Conservation (phyloP, 2,888 invertebrate genomes). For the Spodoptera exigua region DNA sequence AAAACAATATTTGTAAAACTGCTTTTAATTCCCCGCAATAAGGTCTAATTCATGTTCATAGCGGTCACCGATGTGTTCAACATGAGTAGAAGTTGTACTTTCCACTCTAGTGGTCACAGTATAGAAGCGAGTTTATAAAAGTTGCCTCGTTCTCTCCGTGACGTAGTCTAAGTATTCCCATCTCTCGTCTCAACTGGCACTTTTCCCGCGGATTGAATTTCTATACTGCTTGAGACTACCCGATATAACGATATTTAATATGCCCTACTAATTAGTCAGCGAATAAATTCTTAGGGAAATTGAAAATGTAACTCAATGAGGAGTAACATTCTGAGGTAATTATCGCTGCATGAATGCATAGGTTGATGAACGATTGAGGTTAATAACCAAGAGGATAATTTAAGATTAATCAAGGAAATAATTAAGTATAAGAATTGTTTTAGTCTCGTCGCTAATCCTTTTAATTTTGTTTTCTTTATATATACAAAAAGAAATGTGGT, state of each 20-base stretch:
- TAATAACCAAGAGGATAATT: conserved; percentile 2
- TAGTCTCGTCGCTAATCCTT: no score
- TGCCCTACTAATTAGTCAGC: conserved; percentile 44
- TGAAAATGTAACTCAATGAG: conserved; percentile 59
- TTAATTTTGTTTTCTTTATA: no score
- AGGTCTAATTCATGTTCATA: conserved; percentile 62
- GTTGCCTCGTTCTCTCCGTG: conserved; percentile 61
- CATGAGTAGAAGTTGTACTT: conserved; percentile 61
- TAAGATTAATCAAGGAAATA: no score
- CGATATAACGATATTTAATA: conserved; percentile 81
- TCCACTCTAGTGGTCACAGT: conserved; percentile 66
- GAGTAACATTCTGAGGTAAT: conserved; percentile 18
- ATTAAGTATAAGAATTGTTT: no score
- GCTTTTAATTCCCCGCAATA: conserved; percentile 68
- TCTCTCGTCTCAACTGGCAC: conserved; percentile 77
- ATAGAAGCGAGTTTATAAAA: conserved; percentile 67
- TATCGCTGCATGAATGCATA: not conserved
- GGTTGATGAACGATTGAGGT: conserved; percentile 2
- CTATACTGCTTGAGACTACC: conserved; percentile 57
- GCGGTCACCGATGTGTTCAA: conserved; percentile 27
- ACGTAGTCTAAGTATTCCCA: conserved; percentile 75
- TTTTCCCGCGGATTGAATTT: conserved; percentile 84
- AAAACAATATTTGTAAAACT: conserved; percentile 65
- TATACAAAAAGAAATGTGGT: no score
- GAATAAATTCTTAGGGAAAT: conserved; percentile 74